Evolutionary conservation across 2,888 invertebrate species (phyloP).

Genomic region (Hedychridium roseum): DNA sequence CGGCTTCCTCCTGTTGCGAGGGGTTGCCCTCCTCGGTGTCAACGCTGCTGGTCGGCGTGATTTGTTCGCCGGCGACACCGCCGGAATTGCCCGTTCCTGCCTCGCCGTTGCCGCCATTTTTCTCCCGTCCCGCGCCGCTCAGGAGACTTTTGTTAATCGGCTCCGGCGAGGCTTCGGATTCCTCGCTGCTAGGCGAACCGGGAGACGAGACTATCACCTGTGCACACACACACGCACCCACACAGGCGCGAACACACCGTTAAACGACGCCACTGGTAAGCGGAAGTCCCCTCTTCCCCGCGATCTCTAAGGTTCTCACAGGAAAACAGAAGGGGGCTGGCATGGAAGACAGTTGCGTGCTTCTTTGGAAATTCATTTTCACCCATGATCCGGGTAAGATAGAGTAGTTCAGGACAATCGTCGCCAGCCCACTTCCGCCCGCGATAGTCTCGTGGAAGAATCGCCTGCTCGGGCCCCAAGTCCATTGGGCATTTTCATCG

Average conservation of each 20-base stretch:
- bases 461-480: no score
- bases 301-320: no score
- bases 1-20: conserved; percentile 66
- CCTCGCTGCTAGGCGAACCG: conserved; percentile 88
- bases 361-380: no score
- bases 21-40: conserved; percentile 68
- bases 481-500: no score
- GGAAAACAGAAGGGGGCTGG: no score
- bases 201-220: conserved; percentile 77
- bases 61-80: conserved; percentile 61
- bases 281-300: no score
- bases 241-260: conserved; percentile 22
- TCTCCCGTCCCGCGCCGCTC: conserved; percentile 32
- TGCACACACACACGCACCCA: conserved; percentile 25
- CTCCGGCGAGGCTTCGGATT: conserved; percentile 82
- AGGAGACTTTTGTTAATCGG: conserved; percentile 70
- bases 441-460: no score
- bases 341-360: no score
- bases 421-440: no score
- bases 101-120: conserved; percentile 65
- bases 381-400: no score
- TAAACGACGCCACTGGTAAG: conserved; percentile 24
- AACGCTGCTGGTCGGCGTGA: conserved; percentile 69
- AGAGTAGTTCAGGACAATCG: no score
- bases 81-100: conserved; percentile 19